A percentile compares a stretch with the other conserved stretches of the same genome.
Conservation (phyloP, 2,113 vertebrate genomes). For the Vicugna pacos region DNA sequence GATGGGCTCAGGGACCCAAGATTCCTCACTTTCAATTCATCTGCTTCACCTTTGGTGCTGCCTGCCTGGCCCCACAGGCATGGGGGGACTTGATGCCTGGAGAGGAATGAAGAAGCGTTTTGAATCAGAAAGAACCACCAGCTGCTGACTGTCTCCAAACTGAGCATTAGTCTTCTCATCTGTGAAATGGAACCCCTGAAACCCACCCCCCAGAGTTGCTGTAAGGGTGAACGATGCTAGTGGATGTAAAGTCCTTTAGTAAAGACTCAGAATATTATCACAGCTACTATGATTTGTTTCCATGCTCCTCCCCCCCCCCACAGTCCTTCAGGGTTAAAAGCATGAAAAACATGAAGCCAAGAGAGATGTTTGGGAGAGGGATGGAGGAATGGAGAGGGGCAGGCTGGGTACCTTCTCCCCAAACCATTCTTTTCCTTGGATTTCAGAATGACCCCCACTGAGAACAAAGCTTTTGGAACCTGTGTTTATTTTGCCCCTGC, state of each 20-base stretch:
- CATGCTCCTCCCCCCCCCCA: neutral
- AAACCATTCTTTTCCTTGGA: conserved; percentile 61
- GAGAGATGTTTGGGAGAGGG: too few relatives aligned
- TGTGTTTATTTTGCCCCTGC: conserved; percentile 74
- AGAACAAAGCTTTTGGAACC: conserved; percentile 77
- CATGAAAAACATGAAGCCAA: neutral
- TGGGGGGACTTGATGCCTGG: too few relatives aligned
- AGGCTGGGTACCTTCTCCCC: conserved; percentile 38
- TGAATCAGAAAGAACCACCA: neutral
- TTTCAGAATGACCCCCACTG: conserved; percentile 44
- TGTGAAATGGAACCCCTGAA: neutral
- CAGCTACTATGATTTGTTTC: accelerated
- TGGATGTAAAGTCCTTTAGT: accelerated
- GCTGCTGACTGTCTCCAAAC: neutral
- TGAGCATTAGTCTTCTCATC: accelerated
- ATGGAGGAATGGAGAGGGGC: accelerated
- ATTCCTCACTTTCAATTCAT: neutral
- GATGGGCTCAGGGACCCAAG: too few relatives aligned
- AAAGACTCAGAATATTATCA: neutral
- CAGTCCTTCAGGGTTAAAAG: neutral
- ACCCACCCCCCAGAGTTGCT: accelerated
- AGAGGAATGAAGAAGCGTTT: neutral
- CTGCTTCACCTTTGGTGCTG: accelerated
- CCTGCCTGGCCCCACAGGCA: neutral
- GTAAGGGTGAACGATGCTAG: accelerated